Evolutionary conservation across 2,113 vertebrate species (phyloP).

Genomic region (Lichenostomus cassidix): DNA sequence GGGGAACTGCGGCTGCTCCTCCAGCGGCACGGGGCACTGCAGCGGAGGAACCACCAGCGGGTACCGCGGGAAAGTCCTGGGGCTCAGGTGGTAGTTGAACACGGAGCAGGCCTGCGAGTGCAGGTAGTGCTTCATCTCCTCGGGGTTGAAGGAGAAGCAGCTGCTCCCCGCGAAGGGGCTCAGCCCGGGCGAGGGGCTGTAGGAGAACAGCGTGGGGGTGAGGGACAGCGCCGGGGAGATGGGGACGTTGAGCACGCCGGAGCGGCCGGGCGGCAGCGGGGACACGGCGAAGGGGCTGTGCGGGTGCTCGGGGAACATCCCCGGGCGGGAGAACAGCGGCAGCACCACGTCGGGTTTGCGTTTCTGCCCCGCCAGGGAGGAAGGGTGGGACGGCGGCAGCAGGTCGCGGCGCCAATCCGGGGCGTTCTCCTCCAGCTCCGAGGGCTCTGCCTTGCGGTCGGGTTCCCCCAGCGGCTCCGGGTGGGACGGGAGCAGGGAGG

Average conservation of each 20-base stretch:
- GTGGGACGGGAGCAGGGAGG: not conserved
- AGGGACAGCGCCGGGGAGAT: conserved; percentile 73
- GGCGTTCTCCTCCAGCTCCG: conserved; percentile 59
- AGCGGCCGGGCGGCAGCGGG: conserved; percentile 46
- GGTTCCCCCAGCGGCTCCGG: not conserved
- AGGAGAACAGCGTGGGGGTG: conserved; percentile 77
- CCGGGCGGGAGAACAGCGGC: conserved; percentile 67
- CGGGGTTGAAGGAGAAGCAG: conserved; percentile 80
- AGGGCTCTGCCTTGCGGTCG: not conserved
- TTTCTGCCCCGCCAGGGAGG: not conserved
- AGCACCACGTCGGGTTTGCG: conserved; percentile 76
- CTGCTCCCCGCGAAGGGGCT: conserved; percentile 77
- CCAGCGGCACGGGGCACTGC: conserved; percentile 64
- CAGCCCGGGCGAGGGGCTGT: conserved; percentile 76
- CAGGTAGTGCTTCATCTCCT: conserved; percentile 85
- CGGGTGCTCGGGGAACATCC: conserved; percentile 65
- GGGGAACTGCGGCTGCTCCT: conserved; percentile 72
- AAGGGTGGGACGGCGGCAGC: accelerated
- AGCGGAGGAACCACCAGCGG: conserved; percentile 72
- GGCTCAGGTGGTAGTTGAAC: conserved; percentile 82
- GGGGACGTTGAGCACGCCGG: conserved; percentile 73
- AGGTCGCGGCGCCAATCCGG: conserved; percentile 59
- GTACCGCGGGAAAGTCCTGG: conserved; percentile 78
- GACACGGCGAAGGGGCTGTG: conserved; percentile 74
- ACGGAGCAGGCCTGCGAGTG: conserved; percentile 81